phyloP scores from a whole-genome alignment of 1,140 invertebrate genomes.

The Lucilia cuprina region DNA sequence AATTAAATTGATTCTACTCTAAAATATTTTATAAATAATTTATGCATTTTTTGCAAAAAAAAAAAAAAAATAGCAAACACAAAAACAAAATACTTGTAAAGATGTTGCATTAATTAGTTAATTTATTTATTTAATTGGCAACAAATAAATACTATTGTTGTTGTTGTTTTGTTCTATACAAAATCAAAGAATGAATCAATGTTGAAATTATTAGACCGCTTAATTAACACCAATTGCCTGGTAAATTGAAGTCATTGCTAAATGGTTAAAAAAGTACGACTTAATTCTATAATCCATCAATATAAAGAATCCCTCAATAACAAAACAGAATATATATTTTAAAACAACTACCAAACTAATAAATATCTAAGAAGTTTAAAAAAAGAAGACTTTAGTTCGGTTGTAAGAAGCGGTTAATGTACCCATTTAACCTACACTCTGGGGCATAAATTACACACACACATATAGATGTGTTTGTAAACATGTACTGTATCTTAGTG shows the following conservation, averaged over 20 bases:
- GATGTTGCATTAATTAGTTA: neutral
- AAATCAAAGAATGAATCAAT: neutral
- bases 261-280: neutral
- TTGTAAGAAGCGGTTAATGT: constrained; percentile 10
- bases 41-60: neutral
- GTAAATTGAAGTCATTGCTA: constrained; percentile 13
- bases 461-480: neutral
- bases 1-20: constrained; percentile 5
- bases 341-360: neutral
- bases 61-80: neutral
- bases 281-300: neutral
- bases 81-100: neutral
- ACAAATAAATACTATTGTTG: neutral
- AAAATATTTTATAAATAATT: neutral
- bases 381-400: neutral
- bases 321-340: neutral
- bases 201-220: constrained; percentile 11
- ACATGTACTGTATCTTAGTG: neutral
- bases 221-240: constrained; percentile 9
- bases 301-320: constrained; percentile 4
- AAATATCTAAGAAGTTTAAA: neutral
- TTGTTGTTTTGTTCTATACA: neutral
- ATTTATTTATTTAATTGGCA: neutral
- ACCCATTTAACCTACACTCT: constrained; percentile 14
- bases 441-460: neutral